These are phyloP conservation scores for Diadema setosum DNA, from an alignment of 35 echinoderm and acorn worm genomes.

Conservation along the genomic window DNA sequence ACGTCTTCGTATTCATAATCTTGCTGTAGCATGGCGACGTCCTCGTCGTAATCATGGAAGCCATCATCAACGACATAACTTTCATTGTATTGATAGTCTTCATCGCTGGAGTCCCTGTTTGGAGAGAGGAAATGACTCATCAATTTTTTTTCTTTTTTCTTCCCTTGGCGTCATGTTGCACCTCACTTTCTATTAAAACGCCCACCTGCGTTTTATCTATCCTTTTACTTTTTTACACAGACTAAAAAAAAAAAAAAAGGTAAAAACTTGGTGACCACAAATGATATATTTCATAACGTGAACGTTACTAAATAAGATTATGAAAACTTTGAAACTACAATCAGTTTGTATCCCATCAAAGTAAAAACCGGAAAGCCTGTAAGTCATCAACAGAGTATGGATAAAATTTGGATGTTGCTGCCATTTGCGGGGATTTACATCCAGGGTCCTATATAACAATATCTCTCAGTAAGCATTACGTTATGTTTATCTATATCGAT, in stretches of 20 bases:
- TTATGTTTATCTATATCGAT: no score
- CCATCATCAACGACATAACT: neutral
- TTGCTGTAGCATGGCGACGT: neutral
- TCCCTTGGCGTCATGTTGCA: neutral
- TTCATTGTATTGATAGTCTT: neutral
- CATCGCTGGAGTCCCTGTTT: conserved; percentile 24
- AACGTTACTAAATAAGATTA: neutral
- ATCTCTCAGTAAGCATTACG: no score
- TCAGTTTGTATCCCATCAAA: no score
- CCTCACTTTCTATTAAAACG: neutral
- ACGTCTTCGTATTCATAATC: neutral
- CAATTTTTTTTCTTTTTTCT: neutral
- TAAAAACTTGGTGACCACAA: neutral
- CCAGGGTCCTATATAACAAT: no score
- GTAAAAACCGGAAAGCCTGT: no score
- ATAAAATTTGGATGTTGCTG: no score
- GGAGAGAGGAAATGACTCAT: neutral
- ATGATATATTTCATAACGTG: neutral
- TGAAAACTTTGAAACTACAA: no score
- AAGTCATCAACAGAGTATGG: no score
- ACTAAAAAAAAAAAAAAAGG: neutral
- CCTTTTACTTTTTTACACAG: neutral
- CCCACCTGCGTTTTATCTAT: neutral
- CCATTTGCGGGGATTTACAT: no score
- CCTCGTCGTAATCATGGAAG: neutral